Evolutionary conservation across 2,888 invertebrate genomes (phyloP).

Genomic region (Hoplodrina ambigua): DNA sequence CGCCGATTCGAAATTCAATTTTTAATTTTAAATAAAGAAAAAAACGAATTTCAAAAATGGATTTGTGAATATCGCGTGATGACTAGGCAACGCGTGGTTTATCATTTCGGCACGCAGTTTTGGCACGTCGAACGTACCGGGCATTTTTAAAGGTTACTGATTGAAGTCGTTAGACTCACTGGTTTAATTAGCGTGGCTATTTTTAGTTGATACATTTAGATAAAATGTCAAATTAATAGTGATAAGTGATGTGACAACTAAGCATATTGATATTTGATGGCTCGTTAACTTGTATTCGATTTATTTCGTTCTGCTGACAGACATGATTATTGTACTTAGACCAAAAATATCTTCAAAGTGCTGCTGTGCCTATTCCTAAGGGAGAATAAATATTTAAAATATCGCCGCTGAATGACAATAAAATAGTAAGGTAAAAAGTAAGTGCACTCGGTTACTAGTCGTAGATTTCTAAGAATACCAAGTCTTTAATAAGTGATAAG

Average conservation of each 20-base stretch:
- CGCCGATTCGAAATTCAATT: constrained; percentile 20
- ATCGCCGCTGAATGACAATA: no score
- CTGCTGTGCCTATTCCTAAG: no score
- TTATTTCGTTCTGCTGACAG: constrained; percentile 23
- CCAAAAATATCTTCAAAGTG: no score
- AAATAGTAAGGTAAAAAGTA: no score
- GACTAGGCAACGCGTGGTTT: constrained; percentile 10
- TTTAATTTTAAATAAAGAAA: neutral
- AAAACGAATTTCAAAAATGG: constrained; percentile 20
- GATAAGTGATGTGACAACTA: neutral
- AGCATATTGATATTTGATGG: constrained; percentile 13
- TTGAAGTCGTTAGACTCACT: constrained; percentile 34
- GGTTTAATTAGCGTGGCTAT: constrained; percentile 40
- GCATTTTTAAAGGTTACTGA: constrained; percentile 59
- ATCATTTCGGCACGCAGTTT: constrained; percentile 36
- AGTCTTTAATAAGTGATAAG: no score
- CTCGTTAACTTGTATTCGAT: constrained; percentile 36
- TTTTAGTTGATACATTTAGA: constrained; percentile 44
- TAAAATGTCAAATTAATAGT: constrained; percentile 17
- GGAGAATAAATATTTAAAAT: no score
- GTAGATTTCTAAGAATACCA: no score
- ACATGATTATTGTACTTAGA: neutral
- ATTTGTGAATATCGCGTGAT: neutral
- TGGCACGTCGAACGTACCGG: constrained; percentile 53
- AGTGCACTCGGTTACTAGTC: no score